A percentile compares a stretch with the other conserved stretches of the same genome.
Evolutionary conservation across 2,113 vertebrate species (phyloP).

Genomic region (Lamprologus lemairii): DNA sequence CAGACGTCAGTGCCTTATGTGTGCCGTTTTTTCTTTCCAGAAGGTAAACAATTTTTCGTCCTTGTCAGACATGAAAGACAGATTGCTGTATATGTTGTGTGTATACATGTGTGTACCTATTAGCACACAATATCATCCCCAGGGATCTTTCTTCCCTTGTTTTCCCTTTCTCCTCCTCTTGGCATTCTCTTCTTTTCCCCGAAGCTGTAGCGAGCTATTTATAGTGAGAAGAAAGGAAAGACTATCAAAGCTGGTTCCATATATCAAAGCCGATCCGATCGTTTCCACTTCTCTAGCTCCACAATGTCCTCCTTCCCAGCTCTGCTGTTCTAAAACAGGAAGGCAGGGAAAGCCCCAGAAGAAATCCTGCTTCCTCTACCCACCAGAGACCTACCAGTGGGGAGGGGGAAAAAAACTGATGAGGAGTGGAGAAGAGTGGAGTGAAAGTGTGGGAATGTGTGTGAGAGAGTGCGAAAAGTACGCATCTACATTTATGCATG

Average conservation of each 20-base stretch:
- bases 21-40: background rate
- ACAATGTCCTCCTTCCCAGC: slow-evolving; percentile 41
- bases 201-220: slow-evolving; percentile 62
- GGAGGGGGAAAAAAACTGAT: background rate
- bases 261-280: slow-evolving; percentile 65
- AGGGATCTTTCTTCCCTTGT: slow-evolving; percentile 1
- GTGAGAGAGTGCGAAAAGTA: slow-evolving; percentile 33
- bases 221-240: slow-evolving; percentile 57
- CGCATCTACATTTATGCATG: slow-evolving; percentile 18
- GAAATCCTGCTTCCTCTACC: slow-evolving; percentile 34
- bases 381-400: slow-evolving; percentile 28
- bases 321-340: slow-evolving; percentile 53
- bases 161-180: slow-evolving; percentile 30
- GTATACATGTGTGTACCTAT: background rate
- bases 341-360: slow-evolving; percentile 62
- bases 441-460: slow-evolving; percentile 24
- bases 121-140: slow-evolving; percentile 8
- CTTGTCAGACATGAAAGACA: background rate
- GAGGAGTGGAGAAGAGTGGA: slow-evolving; percentile 2
- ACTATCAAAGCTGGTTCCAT: slow-evolving; percentile 68
- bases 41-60: background rate
- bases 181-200: slow-evolving; percentile 19
- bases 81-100: background rate
- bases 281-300: slow-evolving; percentile 32
- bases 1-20: background rate